Base-by-base conservation (phyloP, 2,113 vertebrate species). In the Thomomys bottae region DNA sequence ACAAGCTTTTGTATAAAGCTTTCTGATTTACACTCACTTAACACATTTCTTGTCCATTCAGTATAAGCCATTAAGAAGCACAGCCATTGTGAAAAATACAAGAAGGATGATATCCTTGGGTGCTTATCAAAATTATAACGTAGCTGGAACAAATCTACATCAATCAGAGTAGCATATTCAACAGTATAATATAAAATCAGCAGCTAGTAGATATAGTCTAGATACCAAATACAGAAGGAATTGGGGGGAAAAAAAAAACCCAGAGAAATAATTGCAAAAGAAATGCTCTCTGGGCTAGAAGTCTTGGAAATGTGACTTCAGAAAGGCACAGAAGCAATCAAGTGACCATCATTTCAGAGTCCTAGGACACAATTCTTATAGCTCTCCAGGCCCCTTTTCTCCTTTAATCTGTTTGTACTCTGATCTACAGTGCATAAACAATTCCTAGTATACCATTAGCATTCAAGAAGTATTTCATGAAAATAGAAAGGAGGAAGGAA, bases 1-100 rank as follows among this genome's bases (percentile, higher is more conserved):
- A 68, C 7, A 32, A 57, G 28, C 40, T 82, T 84, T 82, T 72
- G 68, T 38, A 30, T 12, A 71, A 75, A 30, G 24, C n/a, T 63
- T 81, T 34, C 38, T 45, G 70, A 89, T 91, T 80, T 67, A 54
- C 9, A 67, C 40, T 40, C 68, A 87, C 54, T 86, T 45, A 70
- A 38, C 38, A 54, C n/a, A 28, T 42, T 85, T 80, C 67, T 11
- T 76, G 57, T 82, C 7, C 57, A 45, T n/a, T 38, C 6, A 81
- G 6, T 24, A 26, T 72, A 64, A 88, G 40, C 38, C 20, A n/a
- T 23, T 26, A 67, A 30, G 59, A 92, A 77, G 21, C 32, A 85
- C 72, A 21, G 15, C 8, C 49, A 49, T 11, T 89, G n/a, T 59
- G 40, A 81, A 67, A 87, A 36, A 73, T 32, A 49, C 21, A 83